These are phyloP conservation scores for Omphaloscelis lunosa DNA, from an alignment of 2,888 invertebrate genomes.

Conservation along the genomic window DNA sequence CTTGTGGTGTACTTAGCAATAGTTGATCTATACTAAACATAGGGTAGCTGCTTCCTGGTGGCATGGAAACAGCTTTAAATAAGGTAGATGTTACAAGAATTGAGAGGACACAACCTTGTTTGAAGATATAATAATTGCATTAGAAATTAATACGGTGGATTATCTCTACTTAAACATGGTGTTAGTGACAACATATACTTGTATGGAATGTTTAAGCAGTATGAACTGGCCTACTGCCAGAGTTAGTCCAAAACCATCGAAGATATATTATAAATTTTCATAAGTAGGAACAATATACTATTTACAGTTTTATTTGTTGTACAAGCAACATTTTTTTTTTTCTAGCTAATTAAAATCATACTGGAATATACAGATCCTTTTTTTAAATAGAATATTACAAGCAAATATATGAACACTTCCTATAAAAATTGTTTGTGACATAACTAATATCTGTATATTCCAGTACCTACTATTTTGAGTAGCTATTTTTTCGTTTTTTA, in stretches of 20 bases:
- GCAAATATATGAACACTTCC: neutral
- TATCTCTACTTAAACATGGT: conserved; percentile 63
- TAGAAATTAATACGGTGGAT: conserved; percentile 63
- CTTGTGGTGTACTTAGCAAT: conserved; percentile 38
- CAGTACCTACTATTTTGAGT: conserved; percentile 26
- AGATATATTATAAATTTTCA: conserved; percentile 56
- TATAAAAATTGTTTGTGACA: conserved; percentile 7
- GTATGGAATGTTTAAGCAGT: conserved; percentile 68
- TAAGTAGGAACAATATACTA: conserved; percentile 66
- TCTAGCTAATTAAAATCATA: conserved; percentile 13
- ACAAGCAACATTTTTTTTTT: conserved; percentile 52
- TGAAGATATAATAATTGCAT: conserved; percentile 48
- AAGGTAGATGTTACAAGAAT: conserved; percentile 54
- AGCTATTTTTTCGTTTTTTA: conserved; percentile 45
- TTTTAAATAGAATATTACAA: neutral
- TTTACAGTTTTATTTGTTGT: conserved; percentile 57
- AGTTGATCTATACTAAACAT: conserved; percentile 47
- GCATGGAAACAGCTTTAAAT: conserved; percentile 42
- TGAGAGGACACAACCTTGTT: conserved; percentile 69
- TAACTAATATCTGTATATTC: conserved; percentile 17
- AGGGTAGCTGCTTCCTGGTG: conserved; percentile 15
- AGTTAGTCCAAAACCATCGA: conserved; percentile 42
- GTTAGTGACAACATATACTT: conserved; percentile 60
- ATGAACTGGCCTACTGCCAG: conserved; percentile 57
- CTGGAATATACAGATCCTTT: conserved; percentile 33